Conservation (phyloP, 2,888 invertebrate species). For the Drosophila affinis region DNA sequence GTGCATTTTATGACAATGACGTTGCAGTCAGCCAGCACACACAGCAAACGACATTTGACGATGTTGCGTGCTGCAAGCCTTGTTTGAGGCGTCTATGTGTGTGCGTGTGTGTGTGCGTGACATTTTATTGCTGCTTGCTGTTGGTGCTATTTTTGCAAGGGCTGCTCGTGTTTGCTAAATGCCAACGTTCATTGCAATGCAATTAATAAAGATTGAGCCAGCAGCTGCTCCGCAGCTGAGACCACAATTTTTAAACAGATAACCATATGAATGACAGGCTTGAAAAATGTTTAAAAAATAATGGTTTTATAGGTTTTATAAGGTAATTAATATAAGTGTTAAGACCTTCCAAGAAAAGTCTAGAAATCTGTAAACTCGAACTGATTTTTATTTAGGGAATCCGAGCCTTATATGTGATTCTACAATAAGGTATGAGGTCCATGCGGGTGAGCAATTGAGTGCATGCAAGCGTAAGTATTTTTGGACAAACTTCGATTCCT, state of each 20-base stretch:
- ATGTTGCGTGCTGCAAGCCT: constrained; percentile 25
- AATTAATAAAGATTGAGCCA: constrained; percentile 34
- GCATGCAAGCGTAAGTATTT: too few relatives aligned
- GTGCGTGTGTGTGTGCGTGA: constrained; percentile 16
- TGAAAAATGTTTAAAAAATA: too few relatives aligned
- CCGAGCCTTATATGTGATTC: too few relatives aligned
- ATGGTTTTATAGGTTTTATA: too few relatives aligned
- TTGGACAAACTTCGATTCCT: too few relatives aligned
- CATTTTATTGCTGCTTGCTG: constrained; percentile 25
- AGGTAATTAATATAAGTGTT: too few relatives aligned
- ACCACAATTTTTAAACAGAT: neutral
- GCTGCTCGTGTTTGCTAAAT: constrained; percentile 32
- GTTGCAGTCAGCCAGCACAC: constrained; percentile 20
- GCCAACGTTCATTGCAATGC: constrained; percentile 42
- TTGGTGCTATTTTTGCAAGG: neutral
- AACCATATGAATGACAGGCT: neutral
- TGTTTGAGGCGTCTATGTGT: constrained; percentile 14
- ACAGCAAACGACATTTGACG: constrained; percentile 1
- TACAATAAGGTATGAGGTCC: too few relatives aligned
- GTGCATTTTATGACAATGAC: constrained; percentile 63
- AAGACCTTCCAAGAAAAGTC: too few relatives aligned
- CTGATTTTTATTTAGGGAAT: too few relatives aligned
- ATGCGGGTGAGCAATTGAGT: too few relatives aligned
- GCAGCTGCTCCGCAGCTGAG: constrained; percentile 7
- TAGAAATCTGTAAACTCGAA: too few relatives aligned